phyloP scores from a whole-genome alignment of 2,113 vertebrate species.

The Callocephalon fimbriatum region DNA sequence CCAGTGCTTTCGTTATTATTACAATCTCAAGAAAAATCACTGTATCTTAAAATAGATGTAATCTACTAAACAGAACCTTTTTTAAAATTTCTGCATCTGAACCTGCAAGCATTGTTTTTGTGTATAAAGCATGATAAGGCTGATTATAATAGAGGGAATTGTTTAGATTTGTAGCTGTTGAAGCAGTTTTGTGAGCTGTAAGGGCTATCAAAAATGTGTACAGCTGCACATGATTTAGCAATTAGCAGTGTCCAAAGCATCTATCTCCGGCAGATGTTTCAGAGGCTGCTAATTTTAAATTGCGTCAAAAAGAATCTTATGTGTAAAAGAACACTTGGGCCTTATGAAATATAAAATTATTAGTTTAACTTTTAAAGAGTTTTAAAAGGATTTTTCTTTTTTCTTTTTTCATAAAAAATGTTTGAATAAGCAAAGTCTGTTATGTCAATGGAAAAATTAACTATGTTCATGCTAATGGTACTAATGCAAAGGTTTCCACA shows the following conservation, averaged over 20 bases:
- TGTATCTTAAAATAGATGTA: neutral
- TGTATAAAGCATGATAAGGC: neutral
- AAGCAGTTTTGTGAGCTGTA: slow-evolving; percentile 26
- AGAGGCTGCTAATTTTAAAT: slow-evolving; percentile 56
- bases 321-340: neutral
- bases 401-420: neutral
- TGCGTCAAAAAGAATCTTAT: neutral
- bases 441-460: neutral
- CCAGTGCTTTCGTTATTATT: neutral
- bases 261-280: slow-evolving; percentile 49
- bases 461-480: neutral
- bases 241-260: slow-evolving; percentile 57
- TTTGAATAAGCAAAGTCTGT: neutral
- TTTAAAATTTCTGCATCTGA: neutral
- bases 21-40: neutral
- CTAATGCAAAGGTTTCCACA: neutral
- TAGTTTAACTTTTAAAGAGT: neutral
- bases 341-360: slow-evolving; percentile 14
- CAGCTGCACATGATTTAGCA: slow-evolving; percentile 64
- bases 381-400: neutral
- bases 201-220: slow-evolving; percentile 37
- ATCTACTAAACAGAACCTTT: neutral
- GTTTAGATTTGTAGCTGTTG: slow-evolving; percentile 14
- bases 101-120: neutral
- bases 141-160: slow-evolving; percentile 17